Percentiles rank a stretch among this genome's conserved stretches.
phyloP scores from a whole-genome alignment of 2,797 vertebrate genomes.

The Takifugu ocellatus region DNA sequence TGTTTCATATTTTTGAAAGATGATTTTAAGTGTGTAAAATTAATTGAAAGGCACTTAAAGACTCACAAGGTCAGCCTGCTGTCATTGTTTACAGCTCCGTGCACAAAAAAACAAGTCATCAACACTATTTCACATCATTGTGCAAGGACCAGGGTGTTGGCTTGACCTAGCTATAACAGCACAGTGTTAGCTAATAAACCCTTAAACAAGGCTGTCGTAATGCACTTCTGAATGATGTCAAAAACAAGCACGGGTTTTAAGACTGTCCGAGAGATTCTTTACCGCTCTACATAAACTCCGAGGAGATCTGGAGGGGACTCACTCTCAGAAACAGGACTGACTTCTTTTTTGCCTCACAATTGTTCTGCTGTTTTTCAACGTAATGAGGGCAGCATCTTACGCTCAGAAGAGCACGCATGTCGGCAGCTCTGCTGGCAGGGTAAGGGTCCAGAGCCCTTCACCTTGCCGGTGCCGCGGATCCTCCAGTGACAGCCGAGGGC shows the following conservation, averaged over 20 bases:
- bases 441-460: slow-evolving; percentile 69
- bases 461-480: slow-evolving; percentile 69
- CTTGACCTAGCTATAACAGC: slow-evolving; percentile 48
- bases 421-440: slow-evolving; percentile 52
- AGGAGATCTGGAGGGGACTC: slow-evolving; percentile 39
- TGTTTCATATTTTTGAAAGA: slow-evolving; percentile 8
- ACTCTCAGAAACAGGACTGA: slow-evolving; percentile 29
- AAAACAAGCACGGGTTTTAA: slow-evolving; percentile 67
- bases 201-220: slow-evolving; percentile 59
- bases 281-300: slow-evolving; percentile 61
- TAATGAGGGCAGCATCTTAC: slow-evolving; percentile 57
- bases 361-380: slow-evolving; percentile 20
- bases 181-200: slow-evolving; percentile 71
- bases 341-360: slow-evolving; percentile 17
- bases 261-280: slow-evolving; percentile 72
- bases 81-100: slow-evolving; percentile 37
- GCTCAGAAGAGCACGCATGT: slow-evolving; percentile 69
- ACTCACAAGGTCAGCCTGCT: background rate
- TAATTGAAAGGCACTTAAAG: slow-evolving; percentile 4
- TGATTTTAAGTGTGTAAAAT: slow-evolving; percentile 9
- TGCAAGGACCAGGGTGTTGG: slow-evolving; percentile 58
- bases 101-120: slow-evolving; percentile 51
- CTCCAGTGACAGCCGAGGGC: slow-evolving; percentile 65
- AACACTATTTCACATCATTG: slow-evolving; percentile 61
- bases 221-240: slow-evolving; percentile 74